Evolutionary conservation across 2,797 vertebrate species (phyloP), one percentile per base, ranked within the genome.

Genomic region (Lycodopsis pacificus): DNA sequence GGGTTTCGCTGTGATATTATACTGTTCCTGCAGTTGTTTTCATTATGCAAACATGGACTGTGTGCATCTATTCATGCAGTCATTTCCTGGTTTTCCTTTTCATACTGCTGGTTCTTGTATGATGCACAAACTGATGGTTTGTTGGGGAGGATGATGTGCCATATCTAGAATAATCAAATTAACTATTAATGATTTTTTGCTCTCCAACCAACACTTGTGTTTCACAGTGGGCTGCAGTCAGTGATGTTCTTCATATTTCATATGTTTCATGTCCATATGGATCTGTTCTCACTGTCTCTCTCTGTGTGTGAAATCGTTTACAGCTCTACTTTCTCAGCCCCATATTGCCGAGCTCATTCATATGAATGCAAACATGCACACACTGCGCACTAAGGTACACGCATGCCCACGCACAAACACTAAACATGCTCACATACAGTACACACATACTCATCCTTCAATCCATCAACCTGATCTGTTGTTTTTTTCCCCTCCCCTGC

Each of bases 131-230:
- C 73, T 64, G 68, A 62, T 64, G 56, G 71, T 62, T 89, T 82
- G 75, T 86, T 58, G 46, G 70, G 71, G 83, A 86, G 75, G 81
- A 77, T 84, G 81, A 84, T 84, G 82, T 85, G 81, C 80, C 83
- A 79, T 90, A 87, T 90, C 81, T 84, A 83, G 74, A 83, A 89
- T 88, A 89, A 94, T 91, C 88, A 88, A 85, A 91, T 92, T 71
- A 93, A 91, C 64, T 90, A 92, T 92, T 92, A 85, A 92, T 89
- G 89, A 77, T 88, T 91, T 92, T 92, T 84, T 86, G 73, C 90
- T 88, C 82, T 89, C 85, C 88, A 83, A 88, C 82, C 85, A 87
- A 85, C 87, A 82, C 62, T 87, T 74, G 73, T 76, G 77, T 80
- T 91, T 65, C 83, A 79, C 85, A 78, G 84, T 71, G 76, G 79